Evolutionary conservation across 1,140 invertebrate species (phyloP).

Genomic region (Phocides pigmalion): DNA sequence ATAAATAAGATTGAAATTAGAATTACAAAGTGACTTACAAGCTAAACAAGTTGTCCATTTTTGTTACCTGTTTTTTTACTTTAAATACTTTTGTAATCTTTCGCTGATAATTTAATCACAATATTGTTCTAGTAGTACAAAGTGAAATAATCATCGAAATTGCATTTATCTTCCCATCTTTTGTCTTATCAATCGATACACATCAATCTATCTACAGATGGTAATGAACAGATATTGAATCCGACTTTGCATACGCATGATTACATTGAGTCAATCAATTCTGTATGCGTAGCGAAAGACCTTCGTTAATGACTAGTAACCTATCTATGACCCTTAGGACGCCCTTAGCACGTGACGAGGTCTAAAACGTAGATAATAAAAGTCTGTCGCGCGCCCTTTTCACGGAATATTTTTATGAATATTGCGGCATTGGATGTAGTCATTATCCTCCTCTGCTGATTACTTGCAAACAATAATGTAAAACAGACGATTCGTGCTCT

Average conservation of each 20-base stretch:
- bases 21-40: conserved; percentile 6
- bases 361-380: conserved; percentile 49
- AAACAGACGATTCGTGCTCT: conserved; percentile 8
- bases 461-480: conserved; percentile 1
- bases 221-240: conserved; percentile 25
- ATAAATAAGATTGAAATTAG: conserved; percentile 16
- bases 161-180: conserved; percentile 4
- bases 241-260: conserved; percentile 39
- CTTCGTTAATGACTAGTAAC: conserved; percentile 54
- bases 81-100: too few species aligned
- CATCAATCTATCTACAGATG: conserved; percentile 19
- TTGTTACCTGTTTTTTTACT: too few species aligned
- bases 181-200: conserved; percentile 1
- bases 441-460: conserved; percentile 49
- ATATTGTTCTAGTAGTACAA: background rate
- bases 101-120: background rate
- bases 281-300: conserved; percentile 50
- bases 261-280: conserved; percentile 53
- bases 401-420: conserved; percentile 60
- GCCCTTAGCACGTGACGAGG: conserved; percentile 74
- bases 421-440: conserved; percentile 52
- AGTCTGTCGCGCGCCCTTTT: conserved; percentile 45
- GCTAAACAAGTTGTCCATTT: background rate
- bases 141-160: background rate
- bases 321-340: conserved; percentile 66